phyloP scores from a whole-genome alignment of 2,113 vertebrate genomes.

The Laterallus jamaicensis region DNA sequence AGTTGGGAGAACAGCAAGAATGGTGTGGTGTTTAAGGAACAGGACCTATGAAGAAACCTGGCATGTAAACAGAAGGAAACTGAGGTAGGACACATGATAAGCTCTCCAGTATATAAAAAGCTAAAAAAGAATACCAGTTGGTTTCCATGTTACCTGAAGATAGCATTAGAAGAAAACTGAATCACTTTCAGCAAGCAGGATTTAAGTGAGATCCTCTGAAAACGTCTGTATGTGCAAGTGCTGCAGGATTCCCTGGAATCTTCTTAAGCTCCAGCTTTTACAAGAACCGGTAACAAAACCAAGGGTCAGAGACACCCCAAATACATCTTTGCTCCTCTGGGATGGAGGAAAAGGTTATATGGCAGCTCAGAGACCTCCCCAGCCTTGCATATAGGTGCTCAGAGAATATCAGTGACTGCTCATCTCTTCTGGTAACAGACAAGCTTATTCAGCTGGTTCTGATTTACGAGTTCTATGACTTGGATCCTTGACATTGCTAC shows the following conservation, averaged over 20 bases:
- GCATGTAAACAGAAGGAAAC: background rate
- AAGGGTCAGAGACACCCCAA: background rate
- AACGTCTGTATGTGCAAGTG: background rate
- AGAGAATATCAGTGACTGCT: background rate
- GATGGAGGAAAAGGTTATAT: background rate
- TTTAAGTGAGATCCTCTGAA: background rate
- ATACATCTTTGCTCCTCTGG: background rate
- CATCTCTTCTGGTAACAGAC: background rate
- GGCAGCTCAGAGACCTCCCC: background rate
- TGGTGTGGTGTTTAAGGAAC: background rate
- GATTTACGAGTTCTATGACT: background rate
- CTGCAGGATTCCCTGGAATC: background rate
- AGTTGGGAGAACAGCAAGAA: background rate
- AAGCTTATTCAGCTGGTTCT: background rate
- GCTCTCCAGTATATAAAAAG: background rate
- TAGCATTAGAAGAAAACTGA: background rate
- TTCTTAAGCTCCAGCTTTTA: background rate
- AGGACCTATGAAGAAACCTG: background rate
- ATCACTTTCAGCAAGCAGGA: background rate
- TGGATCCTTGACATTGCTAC: background rate
- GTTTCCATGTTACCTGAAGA: background rate
- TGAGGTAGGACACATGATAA: background rate
- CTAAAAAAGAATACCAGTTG: background rate
- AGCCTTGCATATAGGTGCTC: fast-evolving
- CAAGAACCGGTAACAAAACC: background rate